Percentiles rank a stretch among this genome's conserved stretches.
These are phyloP conservation scores for Julus scandinavius DNA, from an alignment of 2,888 invertebrate genomes.

Conservation along the genomic window DNA sequence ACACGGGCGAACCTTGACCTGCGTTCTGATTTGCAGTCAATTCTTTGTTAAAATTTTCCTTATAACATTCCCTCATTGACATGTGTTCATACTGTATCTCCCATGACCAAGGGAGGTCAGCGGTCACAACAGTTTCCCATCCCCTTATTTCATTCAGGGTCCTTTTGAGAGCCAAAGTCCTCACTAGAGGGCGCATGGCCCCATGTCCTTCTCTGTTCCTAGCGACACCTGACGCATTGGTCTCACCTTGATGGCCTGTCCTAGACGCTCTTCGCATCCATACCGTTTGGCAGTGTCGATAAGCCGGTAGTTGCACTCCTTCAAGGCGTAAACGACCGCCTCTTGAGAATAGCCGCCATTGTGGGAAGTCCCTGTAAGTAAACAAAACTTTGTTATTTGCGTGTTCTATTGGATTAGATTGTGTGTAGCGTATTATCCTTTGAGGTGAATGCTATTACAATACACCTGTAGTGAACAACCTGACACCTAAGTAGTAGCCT, in stretches of 20 bases:
- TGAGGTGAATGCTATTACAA: no score
- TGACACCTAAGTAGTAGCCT: no score
- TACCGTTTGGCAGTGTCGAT: slow-evolving; percentile 67
- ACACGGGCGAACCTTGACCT: not conserved
- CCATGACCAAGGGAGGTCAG: no score
- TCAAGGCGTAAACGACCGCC: slow-evolving; percentile 64
- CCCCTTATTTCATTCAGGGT: no score
- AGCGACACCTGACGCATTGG: no score
- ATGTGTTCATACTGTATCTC: no score
- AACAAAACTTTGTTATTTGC: not conserved
- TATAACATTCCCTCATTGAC: not conserved
- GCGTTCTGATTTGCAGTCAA: no score
- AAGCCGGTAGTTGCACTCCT: slow-evolving; percentile 64
- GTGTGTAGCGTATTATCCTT: no score
- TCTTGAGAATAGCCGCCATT: slow-evolving; percentile 66
- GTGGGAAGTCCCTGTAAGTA: slow-evolving; percentile 65
- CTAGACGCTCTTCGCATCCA: slow-evolving; percentile 64
- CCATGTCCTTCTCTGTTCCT: no score
- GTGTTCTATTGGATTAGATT: not conserved
- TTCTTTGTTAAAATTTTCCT: not conserved
- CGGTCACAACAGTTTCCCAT: no score
- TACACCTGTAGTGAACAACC: no score
- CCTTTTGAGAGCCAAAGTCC: not conserved
- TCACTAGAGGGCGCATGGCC: no score
- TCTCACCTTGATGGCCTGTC: slow-evolving; percentile 63